Evolutionary conservation across 2,113 vertebrate species (phyloP), one percentile per base, ranked within the genome.

Genomic region (Triplophysa dalaica): DNA sequence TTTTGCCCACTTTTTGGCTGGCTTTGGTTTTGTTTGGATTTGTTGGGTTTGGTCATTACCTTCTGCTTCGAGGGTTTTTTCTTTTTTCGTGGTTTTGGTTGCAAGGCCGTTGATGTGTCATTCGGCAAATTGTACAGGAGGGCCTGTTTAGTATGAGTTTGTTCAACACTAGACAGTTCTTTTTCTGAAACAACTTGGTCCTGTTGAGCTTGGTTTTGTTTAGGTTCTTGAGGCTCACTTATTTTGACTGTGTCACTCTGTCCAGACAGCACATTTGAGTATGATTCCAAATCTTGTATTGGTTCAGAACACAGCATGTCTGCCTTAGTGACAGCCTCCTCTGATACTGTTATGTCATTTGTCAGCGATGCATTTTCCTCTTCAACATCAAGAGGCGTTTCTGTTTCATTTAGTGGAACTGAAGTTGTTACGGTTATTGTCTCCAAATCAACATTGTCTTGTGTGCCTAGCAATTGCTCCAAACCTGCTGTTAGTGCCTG

Each of bases 11-110:
- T 33, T 12, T 80, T 73, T 68, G 78, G 83, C 1, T 60, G 76
- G 0, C 41, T 68, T 43, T 82, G 79, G 43, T 87, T 84, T 38
- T 81, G 75, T 14, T 26, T 58, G 13, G 67, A 45, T 77, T 88
- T 86, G 24, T 29, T 56, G 33, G 81, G 61, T 24, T 87, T 79
- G 17, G 54, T 21, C 9, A 87, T 26, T 4, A 75, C 17, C 65
- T 88, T 88, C 54, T 82, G 81, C 67, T 87, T 90, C 77, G 90
- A 78, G 81, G n/a, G 19, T 67, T 90, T 81, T 88, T 81, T 87
- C 86, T 5, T 87, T 87, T 82, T 93, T 94, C 17, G 87, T 75
- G 12, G 81, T 83, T 68, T 69, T 84, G 43, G 62, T 70, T 79
- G 74, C 29, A 48, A 6, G 19, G 6, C 26, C 16, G 41, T 75